Evolutionary conservation across 2,888 invertebrate species (phyloP), one percentile per base, ranked within the genome.

Genomic region (Tenodera sinensis): DNA sequence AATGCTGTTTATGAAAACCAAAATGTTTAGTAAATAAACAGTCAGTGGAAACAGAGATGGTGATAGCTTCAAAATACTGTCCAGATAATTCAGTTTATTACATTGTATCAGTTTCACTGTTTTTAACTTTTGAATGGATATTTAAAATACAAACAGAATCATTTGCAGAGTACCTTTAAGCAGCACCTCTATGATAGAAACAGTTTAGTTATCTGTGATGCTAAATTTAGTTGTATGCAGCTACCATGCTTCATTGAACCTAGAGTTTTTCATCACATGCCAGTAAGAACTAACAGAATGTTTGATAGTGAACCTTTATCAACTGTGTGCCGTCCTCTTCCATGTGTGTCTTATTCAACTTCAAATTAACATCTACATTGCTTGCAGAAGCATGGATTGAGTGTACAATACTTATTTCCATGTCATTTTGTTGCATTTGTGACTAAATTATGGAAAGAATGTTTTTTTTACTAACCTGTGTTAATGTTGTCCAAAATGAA

Each of bases 311-410:
- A 20, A 71, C 4, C 25, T 4, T 71, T 71, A 71, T 71, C 25
- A 20, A 15, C 20, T 47, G 54, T 87, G n/a, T 87, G 6, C 42
- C 25, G 54, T 71, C 54, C 28, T 85, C n/a, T 71, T 71, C 54
- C 25, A 30, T 88, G 25, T 88, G 34, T 88, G 83, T 88, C 71
- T 34, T 87, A n/a, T 81, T 27, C 34, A 83, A 83, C 30, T 83
- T 30, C 83, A 47, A 12, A 86, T 81, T 86, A 86, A 86, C 86
- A 71, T 71, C 28, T 85, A 28, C 81, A 88, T 47, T 83, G 88
- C 88, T 54, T 83, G 83, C 42, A 83, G 28, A 83, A 88, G 88
- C 83, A 88, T 88, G 83, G 42, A 83, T 30, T 88, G 83, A 47
- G 54, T 71, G 54, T 71, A 71, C 20, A 71, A 20, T 71, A 71